phyloP scores from a whole-genome alignment of 2,888 invertebrate genomes.

The Gymnocheta viridis region DNA sequence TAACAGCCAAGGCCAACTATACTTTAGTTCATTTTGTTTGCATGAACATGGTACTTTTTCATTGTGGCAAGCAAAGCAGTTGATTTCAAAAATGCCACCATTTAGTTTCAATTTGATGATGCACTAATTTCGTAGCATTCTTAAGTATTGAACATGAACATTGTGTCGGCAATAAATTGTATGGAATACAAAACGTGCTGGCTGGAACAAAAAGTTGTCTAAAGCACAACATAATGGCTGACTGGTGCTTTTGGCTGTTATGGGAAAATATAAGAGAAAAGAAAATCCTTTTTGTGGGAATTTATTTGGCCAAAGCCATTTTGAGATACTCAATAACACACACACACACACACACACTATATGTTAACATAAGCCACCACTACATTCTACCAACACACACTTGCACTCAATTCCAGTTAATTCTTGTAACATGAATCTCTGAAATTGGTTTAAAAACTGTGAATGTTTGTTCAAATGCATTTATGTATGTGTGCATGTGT shows the following conservation, averaged over 20 bases:
- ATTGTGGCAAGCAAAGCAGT: not conserved
- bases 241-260: not conserved
- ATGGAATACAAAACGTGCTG: not conserved
- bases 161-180: conserved; percentile 36
- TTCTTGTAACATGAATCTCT: conserved; percentile 10
- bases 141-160: conserved; percentile 30
- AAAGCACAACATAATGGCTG: conserved; percentile 36
- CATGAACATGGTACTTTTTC: not conserved
- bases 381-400: not conserved
- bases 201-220: not conserved
- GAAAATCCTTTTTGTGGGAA: not conserved
- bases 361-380: not conserved
- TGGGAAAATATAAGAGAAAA: not conserved
- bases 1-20: conserved; percentile 33
- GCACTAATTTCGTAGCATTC: conserved; percentile 50
- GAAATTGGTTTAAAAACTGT: not conserved
- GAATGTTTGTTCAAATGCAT: not conserved
- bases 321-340: not conserved
- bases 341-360: not conserved
- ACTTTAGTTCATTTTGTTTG: not conserved
- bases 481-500: not conserved
- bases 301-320: not conserved
- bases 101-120: conserved; percentile 49
- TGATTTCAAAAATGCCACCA: conserved; percentile 36
- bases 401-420: conserved; percentile 33